A percentile compares a stretch with the other conserved stretches of the same genome.
Evolutionary conservation across 2,888 invertebrate genomes (phyloP).

Genomic region (Pristionchus fissidentatus): DNA sequence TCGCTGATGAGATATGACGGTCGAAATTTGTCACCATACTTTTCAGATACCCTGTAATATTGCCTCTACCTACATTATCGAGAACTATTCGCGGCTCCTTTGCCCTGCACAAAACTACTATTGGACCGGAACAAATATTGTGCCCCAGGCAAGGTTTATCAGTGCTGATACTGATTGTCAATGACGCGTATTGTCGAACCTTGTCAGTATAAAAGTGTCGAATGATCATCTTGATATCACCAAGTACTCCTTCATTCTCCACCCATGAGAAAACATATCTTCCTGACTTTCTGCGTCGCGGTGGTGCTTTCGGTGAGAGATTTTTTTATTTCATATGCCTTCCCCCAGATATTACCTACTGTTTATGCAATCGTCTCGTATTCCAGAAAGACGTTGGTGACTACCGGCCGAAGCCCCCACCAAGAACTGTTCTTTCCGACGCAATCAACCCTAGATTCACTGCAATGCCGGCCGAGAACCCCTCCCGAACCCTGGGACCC

Average conservation of each 20-base stretch:
- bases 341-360: too few relatives aligned
- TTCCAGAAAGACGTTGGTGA: neutral
- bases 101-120: too few relatives aligned
- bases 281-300: neutral
- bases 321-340: too few relatives aligned
- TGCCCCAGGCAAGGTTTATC: neutral
- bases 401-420: neutral
- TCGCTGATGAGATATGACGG: too few relatives aligned
- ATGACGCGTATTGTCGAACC: neutral
- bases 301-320: neutral
- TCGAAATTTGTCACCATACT: too few relatives aligned
- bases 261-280: neutral
- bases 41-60: too few relatives aligned
- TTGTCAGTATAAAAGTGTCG: neutral
- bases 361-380: too few relatives aligned
- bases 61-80: too few relatives aligned
- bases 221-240: neutral
- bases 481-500: too few relatives aligned
- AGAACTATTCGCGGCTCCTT: too few relatives aligned
- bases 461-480: too few relatives aligned
- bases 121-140: slow-evolving; percentile 31
- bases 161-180: neutral
- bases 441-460: neutral
- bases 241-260: neutral
- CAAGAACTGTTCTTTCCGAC: neutral